Evolutionary conservation across 1,140 invertebrate genomes (phyloP).

Genomic region (Drosophila persimilis): DNA sequence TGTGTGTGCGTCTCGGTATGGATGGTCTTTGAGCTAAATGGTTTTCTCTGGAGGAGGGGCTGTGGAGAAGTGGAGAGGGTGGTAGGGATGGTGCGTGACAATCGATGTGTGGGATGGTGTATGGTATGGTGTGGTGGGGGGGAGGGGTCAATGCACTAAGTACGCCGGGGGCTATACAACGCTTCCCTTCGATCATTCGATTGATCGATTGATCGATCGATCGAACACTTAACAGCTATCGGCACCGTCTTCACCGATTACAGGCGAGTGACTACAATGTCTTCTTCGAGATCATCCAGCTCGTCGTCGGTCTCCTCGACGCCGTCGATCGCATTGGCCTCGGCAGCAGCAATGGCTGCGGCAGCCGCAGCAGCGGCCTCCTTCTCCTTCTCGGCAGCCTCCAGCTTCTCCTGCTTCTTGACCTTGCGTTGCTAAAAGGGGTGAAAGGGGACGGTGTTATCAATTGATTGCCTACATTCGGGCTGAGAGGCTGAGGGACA

Average conservation of each 20-base stretch:
- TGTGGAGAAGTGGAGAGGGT: neutral
- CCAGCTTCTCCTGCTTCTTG: slow-evolving; percentile 87
- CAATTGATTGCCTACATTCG: neutral
- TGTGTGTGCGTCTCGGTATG: slow-evolving; percentile 23
- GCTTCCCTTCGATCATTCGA: slow-evolving; percentile 2
- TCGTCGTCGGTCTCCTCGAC: slow-evolving; percentile 91
- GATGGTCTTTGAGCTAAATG: slow-evolving; percentile 58
- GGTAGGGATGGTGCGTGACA: too few relatives aligned
- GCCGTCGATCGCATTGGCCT: slow-evolving; percentile 82
- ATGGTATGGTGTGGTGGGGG: too few relatives aligned
- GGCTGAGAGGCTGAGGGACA: neutral
- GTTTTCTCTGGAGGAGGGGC: slow-evolving; percentile 3
- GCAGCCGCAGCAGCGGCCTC: slow-evolving; percentile 74
- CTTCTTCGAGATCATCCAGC: slow-evolving; percentile 92
- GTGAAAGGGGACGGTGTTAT: slow-evolving; percentile 5
- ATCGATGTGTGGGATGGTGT: too few relatives aligned
- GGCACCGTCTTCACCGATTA: slow-evolving; percentile 75
- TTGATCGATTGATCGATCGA: neutral
- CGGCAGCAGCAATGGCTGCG: slow-evolving; percentile 83
- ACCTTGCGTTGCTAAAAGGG: slow-evolving; percentile 84
- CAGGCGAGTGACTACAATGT: slow-evolving; percentile 92
- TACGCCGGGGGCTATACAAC: slow-evolving; percentile 56
- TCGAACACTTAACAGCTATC: slow-evolving; percentile 48
- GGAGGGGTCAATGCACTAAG: slow-evolving; percentile 43
- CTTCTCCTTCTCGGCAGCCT: slow-evolving; percentile 83